Base-by-base conservation (phyloP, 37 sponge, comb jelly and placozoan genomes). In the Chondrosia reniformis region DNA sequence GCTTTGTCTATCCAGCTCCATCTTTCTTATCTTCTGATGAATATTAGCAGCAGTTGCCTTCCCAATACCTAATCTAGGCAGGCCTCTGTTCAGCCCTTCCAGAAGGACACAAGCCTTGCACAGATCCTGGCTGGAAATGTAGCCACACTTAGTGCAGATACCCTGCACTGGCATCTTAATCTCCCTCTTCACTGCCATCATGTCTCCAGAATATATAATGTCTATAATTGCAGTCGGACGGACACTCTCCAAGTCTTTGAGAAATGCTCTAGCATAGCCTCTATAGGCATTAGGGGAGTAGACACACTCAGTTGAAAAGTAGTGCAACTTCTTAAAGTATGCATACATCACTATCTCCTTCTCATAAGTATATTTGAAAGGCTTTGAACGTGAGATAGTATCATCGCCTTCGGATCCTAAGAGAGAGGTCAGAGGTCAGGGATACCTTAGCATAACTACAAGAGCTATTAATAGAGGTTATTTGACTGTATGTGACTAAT, bases 301-400 rank as follows among this genome's bases (percentile, higher is more conserved):
- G 24, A 98, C 65, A 67, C 99, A 98, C 78, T 98, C 99, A 1
- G 99, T 98, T 2, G 99, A 95, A 75, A 98, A 98, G 77, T 98
- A 98, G 87, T 98, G 96, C 33, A 98, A 81, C 76, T 92, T 92
- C 80, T 89, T 98, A 69, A 95, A 95, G 76, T 93, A 95, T 0
- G 99, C 99, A 81, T 98, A 98, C 99, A 98, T 92, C 2, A 98
- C 99, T 15, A 98, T 98, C 41, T 98, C 99, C 44, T 98, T 98
- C 83, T 98, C 99, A 56, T 98, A 98, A 1, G 96, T 92, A 62
- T 92, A 98, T 44, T 98, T 98, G 89, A 98, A 98, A 5, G 99
- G 99, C 42, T 98, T 98, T 0, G 85, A 95, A 1, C 99, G 89
- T 17, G 96, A 92, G 22, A 93, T 89, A 49, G 84, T 73, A 27